These are phyloP conservation scores for Oncopodura yosiiana DNA, from an alignment of 1,140 invertebrate genomes.

Conservation along the genomic window DNA sequence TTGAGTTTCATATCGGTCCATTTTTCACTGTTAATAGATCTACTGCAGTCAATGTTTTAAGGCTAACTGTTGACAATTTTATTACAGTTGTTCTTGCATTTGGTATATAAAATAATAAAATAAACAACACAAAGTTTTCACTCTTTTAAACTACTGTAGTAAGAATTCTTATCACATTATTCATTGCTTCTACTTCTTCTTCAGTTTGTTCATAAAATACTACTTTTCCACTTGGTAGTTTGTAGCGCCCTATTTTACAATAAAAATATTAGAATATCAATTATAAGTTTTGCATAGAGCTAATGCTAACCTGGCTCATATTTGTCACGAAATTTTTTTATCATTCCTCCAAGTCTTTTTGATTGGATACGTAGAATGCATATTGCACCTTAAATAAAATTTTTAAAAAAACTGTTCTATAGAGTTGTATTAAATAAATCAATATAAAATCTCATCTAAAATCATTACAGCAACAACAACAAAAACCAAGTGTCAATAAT, in stretches of 20 bases:
- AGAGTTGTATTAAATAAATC: neutral
- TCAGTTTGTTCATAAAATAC: constrained; percentile 6
- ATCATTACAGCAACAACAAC: constrained; percentile 2
- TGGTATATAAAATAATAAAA: too few species aligned
- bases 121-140: too few species aligned
- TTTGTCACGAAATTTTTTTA: neutral
- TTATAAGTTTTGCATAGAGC: too few species aligned
- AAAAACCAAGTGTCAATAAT: neutral
- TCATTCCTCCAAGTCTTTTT: neutral
- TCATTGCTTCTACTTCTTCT: constrained; percentile 22
- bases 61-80: too few species aligned
- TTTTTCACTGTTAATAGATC: too few species aligned
- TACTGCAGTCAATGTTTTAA: too few species aligned
- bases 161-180: constrained; percentile 10
- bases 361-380: neutral
- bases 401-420: neutral
- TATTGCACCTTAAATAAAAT: neutral
- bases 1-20: too few species aligned
- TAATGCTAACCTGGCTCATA: constrained; percentile 10
- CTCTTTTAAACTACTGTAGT: constrained; percentile 13
- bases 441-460: neutral
- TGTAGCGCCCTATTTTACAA: constrained; percentile 2
- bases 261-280: too few species aligned
- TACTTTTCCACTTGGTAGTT: constrained; percentile 13
- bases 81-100: too few species aligned